These are phyloP conservation scores for Aurelia aurita complex sp. Pacific DNA, from an alignment of 30 jellyfish, hydroid and myxozoan species.

Conservation along the genomic window DNA sequence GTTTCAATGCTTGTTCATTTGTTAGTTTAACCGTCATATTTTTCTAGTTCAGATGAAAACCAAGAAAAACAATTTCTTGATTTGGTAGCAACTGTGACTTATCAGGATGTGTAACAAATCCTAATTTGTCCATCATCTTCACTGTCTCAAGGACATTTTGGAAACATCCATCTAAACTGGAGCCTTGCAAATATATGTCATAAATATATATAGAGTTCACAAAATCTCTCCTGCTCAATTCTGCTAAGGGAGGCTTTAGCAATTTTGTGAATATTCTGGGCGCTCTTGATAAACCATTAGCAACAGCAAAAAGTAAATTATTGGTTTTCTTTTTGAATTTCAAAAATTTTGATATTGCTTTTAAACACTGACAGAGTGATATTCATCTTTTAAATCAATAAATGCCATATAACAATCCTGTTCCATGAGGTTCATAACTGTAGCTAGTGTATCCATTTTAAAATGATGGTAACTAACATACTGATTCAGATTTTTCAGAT, in stretches of 20 bases:
- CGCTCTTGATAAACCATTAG: slow-evolving; percentile 1
- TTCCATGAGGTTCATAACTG: slow-evolving; percentile 3
- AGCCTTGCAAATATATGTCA: neutral
- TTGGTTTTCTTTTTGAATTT: neutral
- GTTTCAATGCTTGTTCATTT: no score
- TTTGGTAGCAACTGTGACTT: no score
- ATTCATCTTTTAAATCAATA: no score
- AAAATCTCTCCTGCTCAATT: neutral
- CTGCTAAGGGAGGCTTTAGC: neutral
- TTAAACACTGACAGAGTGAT: no score
- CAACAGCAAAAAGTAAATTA: neutral
- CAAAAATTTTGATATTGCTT: no score
- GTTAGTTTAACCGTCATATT: no score
- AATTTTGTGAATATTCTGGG: neutral
- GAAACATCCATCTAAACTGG: neutral
- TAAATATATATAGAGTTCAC: neutral
- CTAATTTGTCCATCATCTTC: neutral
- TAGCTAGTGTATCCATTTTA: slow-evolving; percentile 1
- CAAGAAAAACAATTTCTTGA: no score
- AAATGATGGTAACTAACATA: slow-evolving; percentile 1
- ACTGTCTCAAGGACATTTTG: slow-evolving; percentile 3
- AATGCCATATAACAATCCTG: neutral
- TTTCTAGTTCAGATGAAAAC: no score
- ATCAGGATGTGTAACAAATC: no score
- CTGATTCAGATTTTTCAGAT: neutral